These are phyloP conservation scores for Drosophila dunni DNA, from an alignment of 1,140 invertebrate species.

Conservation along the genomic window DNA sequence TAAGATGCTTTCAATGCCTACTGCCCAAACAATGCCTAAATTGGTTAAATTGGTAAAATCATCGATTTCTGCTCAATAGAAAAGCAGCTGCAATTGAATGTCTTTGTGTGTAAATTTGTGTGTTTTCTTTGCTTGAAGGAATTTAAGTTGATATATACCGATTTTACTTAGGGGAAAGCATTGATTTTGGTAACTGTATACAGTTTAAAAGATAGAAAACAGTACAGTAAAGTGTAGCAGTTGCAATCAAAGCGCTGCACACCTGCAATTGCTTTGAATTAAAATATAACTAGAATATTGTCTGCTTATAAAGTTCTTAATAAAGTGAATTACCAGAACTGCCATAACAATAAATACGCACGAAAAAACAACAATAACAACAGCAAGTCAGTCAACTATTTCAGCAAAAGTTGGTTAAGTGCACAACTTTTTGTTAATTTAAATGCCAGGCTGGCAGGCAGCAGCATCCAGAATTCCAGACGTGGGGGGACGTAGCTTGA, in stretches of 20 bases:
- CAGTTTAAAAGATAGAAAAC: too few relatives aligned
- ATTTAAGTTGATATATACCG: too few relatives aligned
- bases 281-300: constrained; percentile 7
- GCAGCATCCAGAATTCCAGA: neutral
- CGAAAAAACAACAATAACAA: constrained; percentile 16
- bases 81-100: neutral
- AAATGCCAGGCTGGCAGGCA: constrained; percentile 32
- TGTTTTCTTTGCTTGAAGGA: too few relatives aligned
- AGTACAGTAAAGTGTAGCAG: neutral
- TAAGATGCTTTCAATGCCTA: constrained; percentile 35
- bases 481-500: constrained; percentile 5
- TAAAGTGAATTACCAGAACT: constrained; percentile 25
- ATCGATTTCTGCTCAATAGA: neutral
- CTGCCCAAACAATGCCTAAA: neutral
- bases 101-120: too few relatives aligned
- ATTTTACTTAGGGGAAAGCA: too few relatives aligned
- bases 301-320: constrained; percentile 20
- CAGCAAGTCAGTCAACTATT: constrained; percentile 22
- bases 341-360: constrained; percentile 19
- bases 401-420: constrained; percentile 23
- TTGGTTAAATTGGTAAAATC: neutral
- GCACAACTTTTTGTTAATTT: constrained; percentile 45
- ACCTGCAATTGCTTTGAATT: neutral
- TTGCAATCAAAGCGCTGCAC: neutral
- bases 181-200: too few relatives aligned